Evolutionary conservation across 1,140 invertebrate genomes (phyloP).

Genomic region (Ostrea denselamellosa): DNA sequence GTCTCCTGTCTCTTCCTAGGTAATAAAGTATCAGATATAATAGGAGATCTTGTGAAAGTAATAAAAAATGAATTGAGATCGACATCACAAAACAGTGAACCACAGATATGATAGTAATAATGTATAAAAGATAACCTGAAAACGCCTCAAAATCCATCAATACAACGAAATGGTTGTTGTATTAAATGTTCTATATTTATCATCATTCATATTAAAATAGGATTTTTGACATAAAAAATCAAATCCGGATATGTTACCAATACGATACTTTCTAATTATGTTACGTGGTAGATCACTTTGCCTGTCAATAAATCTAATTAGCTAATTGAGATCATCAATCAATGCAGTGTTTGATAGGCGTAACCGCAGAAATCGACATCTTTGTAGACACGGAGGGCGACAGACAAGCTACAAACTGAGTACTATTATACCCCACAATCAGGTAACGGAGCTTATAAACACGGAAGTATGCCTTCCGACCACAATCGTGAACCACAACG

Average conservation of each 20-base stretch:
- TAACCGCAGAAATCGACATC: neutral
- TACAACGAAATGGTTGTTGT: neutral
- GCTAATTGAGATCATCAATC: conserved; percentile 7
- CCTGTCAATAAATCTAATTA: conserved; percentile 6
- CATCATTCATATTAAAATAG: neutral
- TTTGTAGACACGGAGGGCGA: neutral
- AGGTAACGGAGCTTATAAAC: neutral
- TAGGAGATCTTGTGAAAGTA: neutral
- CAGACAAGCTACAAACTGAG: neutral
- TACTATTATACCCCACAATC: neutral
- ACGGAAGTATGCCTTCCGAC: neutral
- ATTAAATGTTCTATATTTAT: conserved; percentile 13
- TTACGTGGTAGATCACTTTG: neutral
- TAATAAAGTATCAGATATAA: neutral
- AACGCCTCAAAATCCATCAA: neutral
- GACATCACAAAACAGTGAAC: neutral
- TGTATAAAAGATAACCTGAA: neutral
- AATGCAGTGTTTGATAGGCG: neutral
- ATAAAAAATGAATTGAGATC: neutral
- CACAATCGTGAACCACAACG: conserved; percentile 16
- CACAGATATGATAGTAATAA: neutral
- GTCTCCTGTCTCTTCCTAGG: neutral
- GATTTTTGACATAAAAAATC: neutral
- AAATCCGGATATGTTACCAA: too few relatives aligned
- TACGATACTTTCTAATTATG: neutral